Percentiles rank a stretch among this genome's conserved stretches.
Evolutionary conservation across 1,140 invertebrate genomes (phyloP).

Genomic region (Drosophila gunungcola): DNA sequence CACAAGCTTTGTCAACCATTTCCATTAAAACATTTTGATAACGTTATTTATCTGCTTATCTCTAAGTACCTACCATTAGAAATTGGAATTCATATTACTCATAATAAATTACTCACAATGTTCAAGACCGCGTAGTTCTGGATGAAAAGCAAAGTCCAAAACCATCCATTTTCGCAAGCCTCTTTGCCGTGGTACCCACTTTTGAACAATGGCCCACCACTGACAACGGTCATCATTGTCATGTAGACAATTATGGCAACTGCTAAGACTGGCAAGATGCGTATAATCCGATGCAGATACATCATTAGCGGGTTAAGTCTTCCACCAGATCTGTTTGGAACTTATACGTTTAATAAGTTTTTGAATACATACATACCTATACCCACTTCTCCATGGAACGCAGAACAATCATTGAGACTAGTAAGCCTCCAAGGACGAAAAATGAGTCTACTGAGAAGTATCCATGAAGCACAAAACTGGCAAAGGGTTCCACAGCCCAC

Average conservation of each 20-base stretch:
- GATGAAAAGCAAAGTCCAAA: constrained; percentile 55
- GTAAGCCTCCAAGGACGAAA: constrained; percentile 88
- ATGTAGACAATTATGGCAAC: constrained; percentile 57
- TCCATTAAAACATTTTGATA: background rate
- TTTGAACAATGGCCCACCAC: constrained; percentile 45
- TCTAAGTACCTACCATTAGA: background rate
- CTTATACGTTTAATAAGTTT: background rate
- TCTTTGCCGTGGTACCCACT: constrained; percentile 29
- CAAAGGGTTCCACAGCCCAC: constrained; percentile 84
- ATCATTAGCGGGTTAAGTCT: constrained; percentile 61
- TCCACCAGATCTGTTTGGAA: constrained; percentile 39
- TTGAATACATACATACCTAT: constrained; percentile 14
- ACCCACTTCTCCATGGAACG: constrained; percentile 88
- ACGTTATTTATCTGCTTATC: background rate
- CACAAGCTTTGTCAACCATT: background rate
- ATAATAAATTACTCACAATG: constrained; percentile 30
- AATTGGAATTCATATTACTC: background rate
- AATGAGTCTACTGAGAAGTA: constrained; percentile 89
- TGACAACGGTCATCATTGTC: constrained; percentile 33
- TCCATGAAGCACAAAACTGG: constrained; percentile 86
- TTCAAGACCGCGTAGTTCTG: constrained; percentile 62
- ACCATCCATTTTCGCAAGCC: constrained; percentile 67
- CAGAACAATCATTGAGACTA: constrained; percentile 87
- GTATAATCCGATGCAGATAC: constrained; percentile 67
- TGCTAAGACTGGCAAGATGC: constrained; percentile 52